These are phyloP conservation scores for Agriotes lineatus DNA, from an alignment of 2,888 invertebrate genomes.

Conservation along the genomic window DNA sequence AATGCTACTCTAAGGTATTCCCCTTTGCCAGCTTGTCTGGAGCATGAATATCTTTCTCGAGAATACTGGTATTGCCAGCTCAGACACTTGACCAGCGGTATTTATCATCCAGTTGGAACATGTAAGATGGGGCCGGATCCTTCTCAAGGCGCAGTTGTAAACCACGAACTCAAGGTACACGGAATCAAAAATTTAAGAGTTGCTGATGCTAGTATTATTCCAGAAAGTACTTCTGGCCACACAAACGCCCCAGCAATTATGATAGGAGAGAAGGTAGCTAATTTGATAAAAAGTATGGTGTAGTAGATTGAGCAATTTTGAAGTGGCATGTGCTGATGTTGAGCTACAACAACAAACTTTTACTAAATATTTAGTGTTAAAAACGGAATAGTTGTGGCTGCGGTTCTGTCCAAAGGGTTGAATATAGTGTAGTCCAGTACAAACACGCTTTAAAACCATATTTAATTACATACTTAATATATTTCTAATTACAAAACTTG, in stretches of 20 bases:
- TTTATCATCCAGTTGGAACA: conserved; percentile 69
- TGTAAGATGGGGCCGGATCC: conserved; percentile 68
- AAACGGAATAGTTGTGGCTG: too few species aligned
- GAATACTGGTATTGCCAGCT: conserved; percentile 68
- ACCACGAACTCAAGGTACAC: conserved; percentile 67
- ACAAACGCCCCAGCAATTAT: conserved; percentile 68
- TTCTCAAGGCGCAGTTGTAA: conserved; percentile 67
- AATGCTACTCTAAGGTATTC: conserved; percentile 70
- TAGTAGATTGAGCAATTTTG: too few species aligned
- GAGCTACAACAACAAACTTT: too few species aligned
- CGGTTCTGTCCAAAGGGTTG: too few species aligned
- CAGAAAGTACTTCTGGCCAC: conserved; percentile 67
- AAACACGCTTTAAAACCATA: too few species aligned
- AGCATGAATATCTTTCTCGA: conserved; percentile 60
- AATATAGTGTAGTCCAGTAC: too few species aligned
- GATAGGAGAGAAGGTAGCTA: conserved; percentile 64
- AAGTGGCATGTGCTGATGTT: too few species aligned
- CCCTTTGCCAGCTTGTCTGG: conserved; percentile 67
- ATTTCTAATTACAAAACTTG: too few species aligned
- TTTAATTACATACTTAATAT: too few species aligned
- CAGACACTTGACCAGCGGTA: conserved; percentile 63
- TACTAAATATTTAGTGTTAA: too few species aligned
- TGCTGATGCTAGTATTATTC: conserved; percentile 70
- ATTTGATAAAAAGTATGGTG: neutral
- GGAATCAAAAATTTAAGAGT: conserved; percentile 65